Evolutionary conservation across 1,140 invertebrate genomes (phyloP), one percentile per base, ranked within the genome.

Genomic region (Pantala flavescens): DNA sequence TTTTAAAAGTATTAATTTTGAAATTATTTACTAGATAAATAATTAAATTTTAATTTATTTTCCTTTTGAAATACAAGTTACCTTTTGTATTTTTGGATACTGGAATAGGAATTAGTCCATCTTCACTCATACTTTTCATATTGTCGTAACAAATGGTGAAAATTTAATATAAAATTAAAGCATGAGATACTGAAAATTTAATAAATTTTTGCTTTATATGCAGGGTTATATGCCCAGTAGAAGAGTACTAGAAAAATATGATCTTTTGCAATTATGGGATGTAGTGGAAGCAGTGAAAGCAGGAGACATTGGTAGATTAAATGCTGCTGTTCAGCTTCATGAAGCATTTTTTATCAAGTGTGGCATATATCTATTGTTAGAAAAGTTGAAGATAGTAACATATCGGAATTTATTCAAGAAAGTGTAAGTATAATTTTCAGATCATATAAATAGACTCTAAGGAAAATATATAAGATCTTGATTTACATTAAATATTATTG

Each of bases 381-480:
- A 99, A 80, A 98, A 98, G 82, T 84, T 99, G 0, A 97, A 97
- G 82, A 92, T 95, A 71, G 93, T 97, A 70, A 93, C 96, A 0
- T 98, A 98, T 81, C 88, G 97, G 76, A 99, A 98, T 87, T 87
- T 99, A 24, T 98, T 98, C 80, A 96, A 97, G 80, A 97, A 96
- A 88, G 95, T 98, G 78, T 90, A 83, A 85, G 88, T 84, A 75
- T 23, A 73, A n/a, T 43, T 74, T 73, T 71, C 28, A 55, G 71
- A 73, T 14, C 16, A 24, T 74, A 49, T 1, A 23, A 23, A 74
- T 43, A 16, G 23, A 74, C 23, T 49, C 49, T 36, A 5, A 36
- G 28, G n/a, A n/a, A n/a, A n/a, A n/a, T n/a, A n/a, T n/a, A n/a
- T n/a, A n/a, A n/a, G n/a, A n/a, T n/a, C n/a, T n/a, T n/a, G n/a